Percentiles rank a stretch among this genome's conserved stretches.
phyloP scores from a whole-genome alignment of 1,140 invertebrate species.

The Nomia melanderi region DNA sequence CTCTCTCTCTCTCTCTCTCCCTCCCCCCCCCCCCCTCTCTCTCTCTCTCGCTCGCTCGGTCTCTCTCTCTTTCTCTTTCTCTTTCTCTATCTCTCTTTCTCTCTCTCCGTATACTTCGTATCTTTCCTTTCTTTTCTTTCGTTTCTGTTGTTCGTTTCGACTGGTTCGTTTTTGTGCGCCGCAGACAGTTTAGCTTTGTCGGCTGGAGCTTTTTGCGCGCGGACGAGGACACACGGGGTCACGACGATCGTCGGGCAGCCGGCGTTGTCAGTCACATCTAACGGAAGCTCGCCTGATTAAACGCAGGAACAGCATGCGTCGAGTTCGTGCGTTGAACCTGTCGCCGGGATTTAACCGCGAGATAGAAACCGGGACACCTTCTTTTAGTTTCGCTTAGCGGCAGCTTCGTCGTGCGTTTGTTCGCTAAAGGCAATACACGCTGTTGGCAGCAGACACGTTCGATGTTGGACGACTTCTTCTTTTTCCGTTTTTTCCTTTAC shows the following conservation, averaged over 20 bases:
- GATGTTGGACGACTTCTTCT: conserved; percentile 15
- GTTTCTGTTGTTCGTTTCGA: too few relatives aligned
- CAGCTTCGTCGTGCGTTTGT: conserved; percentile 58
- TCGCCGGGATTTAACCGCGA: too few relatives aligned
- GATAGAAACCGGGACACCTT: too few relatives aligned
- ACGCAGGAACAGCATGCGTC: conserved; percentile 8
- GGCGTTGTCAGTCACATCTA: neutral
- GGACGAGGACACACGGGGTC: neutral
- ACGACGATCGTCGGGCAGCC: too few relatives aligned
- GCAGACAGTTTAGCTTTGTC: too few relatives aligned
- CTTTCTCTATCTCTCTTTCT: neutral
- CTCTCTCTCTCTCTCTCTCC: neutral
- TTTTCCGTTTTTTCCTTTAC: neutral
- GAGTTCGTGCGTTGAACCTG: neutral
- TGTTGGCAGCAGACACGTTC: conserved; percentile 40
- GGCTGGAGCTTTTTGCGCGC: conserved; percentile 23
- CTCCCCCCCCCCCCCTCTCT: neutral
- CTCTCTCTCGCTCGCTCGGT: neutral
- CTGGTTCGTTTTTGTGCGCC: too few relatives aligned
- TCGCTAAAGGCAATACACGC: conserved; percentile 52
- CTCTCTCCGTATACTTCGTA: neutral
- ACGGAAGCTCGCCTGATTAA: too few relatives aligned
- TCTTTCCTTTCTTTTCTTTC: conserved; percentile 29
- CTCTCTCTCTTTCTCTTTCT: neutral
- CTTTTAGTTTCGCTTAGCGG: conserved; percentile 56